Evolutionary conservation across 1,140 invertebrate species (phyloP).

Genomic region (Eulimnadia texana): DNA sequence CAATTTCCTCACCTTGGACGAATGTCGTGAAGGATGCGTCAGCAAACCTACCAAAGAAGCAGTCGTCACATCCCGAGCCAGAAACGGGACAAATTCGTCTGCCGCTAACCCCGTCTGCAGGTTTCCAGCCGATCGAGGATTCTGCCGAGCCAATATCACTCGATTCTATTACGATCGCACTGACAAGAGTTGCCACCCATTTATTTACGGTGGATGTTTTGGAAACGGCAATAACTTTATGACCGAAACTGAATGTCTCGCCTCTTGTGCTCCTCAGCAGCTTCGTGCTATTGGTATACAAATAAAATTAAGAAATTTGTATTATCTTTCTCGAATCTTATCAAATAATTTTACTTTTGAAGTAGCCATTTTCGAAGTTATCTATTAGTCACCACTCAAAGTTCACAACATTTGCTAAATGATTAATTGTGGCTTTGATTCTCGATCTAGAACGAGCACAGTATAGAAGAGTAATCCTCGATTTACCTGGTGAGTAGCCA

Average conservation of each 20-base stretch:
- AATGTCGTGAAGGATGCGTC: no score
- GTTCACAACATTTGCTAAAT: no score
- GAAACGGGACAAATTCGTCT: not conserved
- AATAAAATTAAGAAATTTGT: conserved; percentile 23
- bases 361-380: no score
- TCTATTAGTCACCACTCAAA: no score
- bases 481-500: no score
- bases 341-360: no score
- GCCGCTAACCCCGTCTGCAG: not conserved
- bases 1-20: conserved; percentile 49
- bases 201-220: conserved; percentile 27
- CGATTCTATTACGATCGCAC: not conserved
- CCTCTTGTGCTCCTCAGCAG: not conserved
- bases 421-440: no score
- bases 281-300: not conserved
- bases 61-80: not conserved
- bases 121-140: conserved; percentile 4
- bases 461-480: no score
- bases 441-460: no score
- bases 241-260: conserved; percentile 11
- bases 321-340: no score
- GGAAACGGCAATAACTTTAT: conserved; percentile 27
- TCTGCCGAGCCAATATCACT: not conserved
- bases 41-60: conserved; percentile 36
- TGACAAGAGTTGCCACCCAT: conserved; percentile 22